These are phyloP conservation scores for Apamea sordens DNA, from an alignment of 2,888 invertebrate species.

Conservation along the genomic window DNA sequence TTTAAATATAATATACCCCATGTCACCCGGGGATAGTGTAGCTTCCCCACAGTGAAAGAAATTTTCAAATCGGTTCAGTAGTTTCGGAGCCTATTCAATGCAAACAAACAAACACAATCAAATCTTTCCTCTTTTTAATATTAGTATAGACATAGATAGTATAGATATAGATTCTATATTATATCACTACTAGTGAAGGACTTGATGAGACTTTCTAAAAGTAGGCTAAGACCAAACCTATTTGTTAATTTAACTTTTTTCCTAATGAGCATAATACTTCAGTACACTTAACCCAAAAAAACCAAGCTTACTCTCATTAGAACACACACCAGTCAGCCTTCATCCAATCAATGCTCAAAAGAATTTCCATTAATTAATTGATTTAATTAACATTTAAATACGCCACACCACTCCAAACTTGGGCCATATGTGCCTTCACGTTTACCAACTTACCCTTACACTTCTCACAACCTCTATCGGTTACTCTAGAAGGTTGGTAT, in stretches of 20 bases:
- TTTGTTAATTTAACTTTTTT: neutral
- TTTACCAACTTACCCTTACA: conserved; percentile 26
- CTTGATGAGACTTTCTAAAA: neutral
- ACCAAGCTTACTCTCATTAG: conserved; percentile 11
- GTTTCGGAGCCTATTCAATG: too few relatives aligned
- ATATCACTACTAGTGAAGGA: neutral
- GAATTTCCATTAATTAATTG: conserved; percentile 44
- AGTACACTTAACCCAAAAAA: neutral
- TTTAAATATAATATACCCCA: too few relatives aligned
- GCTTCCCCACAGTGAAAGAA: too few relatives aligned
- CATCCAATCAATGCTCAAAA: conserved; percentile 51
- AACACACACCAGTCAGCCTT: conserved; percentile 11
- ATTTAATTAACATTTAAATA: conserved; percentile 37
- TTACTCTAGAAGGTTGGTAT: neutral
- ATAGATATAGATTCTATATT: neutral
- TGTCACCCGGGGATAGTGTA: too few relatives aligned
- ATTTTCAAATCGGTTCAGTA: too few relatives aligned
- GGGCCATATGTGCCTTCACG: conserved; percentile 35
- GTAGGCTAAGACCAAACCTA: neutral
- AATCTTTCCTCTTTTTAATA: too few relatives aligned
- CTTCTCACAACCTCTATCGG: neutral
- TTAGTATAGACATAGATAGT: neutral
- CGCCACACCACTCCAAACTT: conserved; percentile 54
- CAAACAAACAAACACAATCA: too few relatives aligned
- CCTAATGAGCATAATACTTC: neutral